A percentile compares a stretch with the other conserved stretches of the same genome.
phyloP scores from a whole-genome alignment of 2,888 invertebrate genomes.

The Lampropteryx suffumata region DNA sequence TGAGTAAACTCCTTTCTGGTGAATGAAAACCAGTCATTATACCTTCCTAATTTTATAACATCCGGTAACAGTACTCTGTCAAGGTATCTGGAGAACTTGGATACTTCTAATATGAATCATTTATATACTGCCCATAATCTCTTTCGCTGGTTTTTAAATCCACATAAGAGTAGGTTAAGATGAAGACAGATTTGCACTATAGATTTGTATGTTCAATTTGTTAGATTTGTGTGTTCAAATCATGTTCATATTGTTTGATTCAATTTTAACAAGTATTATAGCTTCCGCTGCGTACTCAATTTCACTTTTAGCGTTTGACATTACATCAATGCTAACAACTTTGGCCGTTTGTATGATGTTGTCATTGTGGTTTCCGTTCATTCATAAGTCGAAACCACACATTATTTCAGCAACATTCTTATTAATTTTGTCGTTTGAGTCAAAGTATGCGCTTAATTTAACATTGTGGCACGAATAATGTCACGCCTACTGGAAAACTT shows the following conservation, averaged over 20 bases:
- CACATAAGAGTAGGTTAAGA: too few relatives aligned
- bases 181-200: not conserved
- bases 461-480: not conserved
- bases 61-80: too few relatives aligned
- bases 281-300: slow-evolving; percentile 26
- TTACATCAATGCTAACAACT: slow-evolving; percentile 16
- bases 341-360: not conserved
- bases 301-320: slow-evolving; percentile 31
- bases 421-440: not conserved
- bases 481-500: slow-evolving; percentile 4
- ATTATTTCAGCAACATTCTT: not conserved
- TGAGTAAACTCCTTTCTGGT: too few relatives aligned
- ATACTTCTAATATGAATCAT: too few relatives aligned
- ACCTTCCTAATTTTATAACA: too few relatives aligned
- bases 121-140: too few relatives aligned
- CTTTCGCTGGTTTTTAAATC: too few relatives aligned
- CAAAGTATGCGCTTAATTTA: not conserved
- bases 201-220: slow-evolving; percentile 10
- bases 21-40: too few relatives aligned
- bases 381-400: slow-evolving; percentile 6
- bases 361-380: slow-evolving; percentile 12
- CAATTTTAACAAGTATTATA: slow-evolving; percentile 28
- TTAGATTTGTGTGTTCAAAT: slow-evolving; percentile 11
- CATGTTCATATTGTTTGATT: slow-evolving; percentile 23
- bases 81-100: too few relatives aligned